Evolutionary conservation across 1,140 invertebrate species (phyloP).

Genomic region (Hyles euphorbiae): DNA sequence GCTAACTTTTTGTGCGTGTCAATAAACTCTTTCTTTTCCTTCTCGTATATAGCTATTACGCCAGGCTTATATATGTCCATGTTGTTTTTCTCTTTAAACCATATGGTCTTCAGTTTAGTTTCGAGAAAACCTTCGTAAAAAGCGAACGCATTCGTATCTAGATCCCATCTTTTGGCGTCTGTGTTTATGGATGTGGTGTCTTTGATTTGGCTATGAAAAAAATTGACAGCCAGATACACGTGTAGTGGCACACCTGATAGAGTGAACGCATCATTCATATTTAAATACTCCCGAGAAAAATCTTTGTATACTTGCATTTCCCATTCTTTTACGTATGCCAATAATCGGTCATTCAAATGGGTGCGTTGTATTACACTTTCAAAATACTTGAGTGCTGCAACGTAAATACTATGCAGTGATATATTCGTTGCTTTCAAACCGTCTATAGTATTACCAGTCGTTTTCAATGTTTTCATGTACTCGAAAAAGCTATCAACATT

Average conservation of each 20-base stretch:
- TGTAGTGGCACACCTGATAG: not conserved
- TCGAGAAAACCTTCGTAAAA: slow-evolving; percentile 10
- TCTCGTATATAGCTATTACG: slow-evolving; percentile 3
- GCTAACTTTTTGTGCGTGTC: slow-evolving; percentile 12
- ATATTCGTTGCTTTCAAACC: too few relatives aligned
- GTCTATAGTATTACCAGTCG: too few relatives aligned
- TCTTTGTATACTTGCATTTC: too few relatives aligned
- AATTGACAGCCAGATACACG: slow-evolving; percentile 5
- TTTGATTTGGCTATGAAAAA: slow-evolving; percentile 1
- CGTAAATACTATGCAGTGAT: too few relatives aligned
- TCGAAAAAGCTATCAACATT: slow-evolving; percentile 6
- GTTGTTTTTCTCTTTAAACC: slow-evolving; percentile 16
- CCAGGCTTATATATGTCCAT: slow-evolving; percentile 11
- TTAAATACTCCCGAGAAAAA: too few relatives aligned
- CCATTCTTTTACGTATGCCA: too few relatives aligned
- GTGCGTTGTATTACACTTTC: too few relatives aligned
- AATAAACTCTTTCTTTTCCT: not conserved
- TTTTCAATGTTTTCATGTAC: slow-evolving; percentile 3
- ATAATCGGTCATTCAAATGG: too few relatives aligned
- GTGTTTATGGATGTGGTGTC: not conserved
- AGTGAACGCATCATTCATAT: too few relatives aligned
- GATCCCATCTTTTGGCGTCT: not conserved
- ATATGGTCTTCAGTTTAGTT: slow-evolving; percentile 13
- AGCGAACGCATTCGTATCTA: slow-evolving; percentile 3
- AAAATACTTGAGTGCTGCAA: too few relatives aligned